Conservation (phyloP, 2,797 vertebrate species). For the Crocodylus rhombifer region DNA sequence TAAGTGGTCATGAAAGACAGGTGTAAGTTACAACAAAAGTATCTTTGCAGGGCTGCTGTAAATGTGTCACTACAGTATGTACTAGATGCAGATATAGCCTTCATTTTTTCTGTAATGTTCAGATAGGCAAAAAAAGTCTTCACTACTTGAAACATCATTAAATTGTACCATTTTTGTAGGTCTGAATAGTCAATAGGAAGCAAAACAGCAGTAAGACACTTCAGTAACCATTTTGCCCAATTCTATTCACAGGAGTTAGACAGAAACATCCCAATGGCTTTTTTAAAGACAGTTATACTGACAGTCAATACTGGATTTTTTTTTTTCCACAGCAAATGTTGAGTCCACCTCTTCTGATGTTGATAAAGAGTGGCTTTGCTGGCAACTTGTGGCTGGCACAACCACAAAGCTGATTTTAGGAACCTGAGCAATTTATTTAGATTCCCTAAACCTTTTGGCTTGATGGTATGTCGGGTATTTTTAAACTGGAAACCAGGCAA, state of each 20-base stretch:
- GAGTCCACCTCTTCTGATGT: slow-evolving; percentile 64
- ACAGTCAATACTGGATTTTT: slow-evolving; percentile 53
- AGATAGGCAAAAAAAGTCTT: background rate
- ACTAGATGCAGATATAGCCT: background rate
- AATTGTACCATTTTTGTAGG: background rate
- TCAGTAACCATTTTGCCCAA: background rate
- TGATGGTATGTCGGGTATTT: slow-evolving; percentile 59
- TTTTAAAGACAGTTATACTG: slow-evolving; percentile 47
- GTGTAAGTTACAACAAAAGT: background rate
- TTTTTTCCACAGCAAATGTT: slow-evolving; percentile 9
- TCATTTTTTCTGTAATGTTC: background rate
- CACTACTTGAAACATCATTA: slow-evolving; percentile 7
- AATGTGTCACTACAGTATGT: background rate
- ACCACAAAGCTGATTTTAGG: slow-evolving; percentile 65
- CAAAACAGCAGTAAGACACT: slow-evolving; percentile 12
- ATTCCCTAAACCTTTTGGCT: slow-evolving; percentile 67
- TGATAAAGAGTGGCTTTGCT: slow-evolving; percentile 71
- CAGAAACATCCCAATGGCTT: slow-evolving; percentile 23
- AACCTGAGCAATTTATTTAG: slow-evolving; percentile 64
- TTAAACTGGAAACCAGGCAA: slow-evolving; percentile 55
- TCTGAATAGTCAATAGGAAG: background rate
- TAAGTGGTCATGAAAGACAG: too few species aligned
- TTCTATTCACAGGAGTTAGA: background rate
- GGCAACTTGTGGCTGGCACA: slow-evolving; percentile 57
- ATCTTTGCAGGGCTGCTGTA: background rate